Conservation (phyloP, 2,113 vertebrate species). For the Dasypus novemcinctus region DNA sequence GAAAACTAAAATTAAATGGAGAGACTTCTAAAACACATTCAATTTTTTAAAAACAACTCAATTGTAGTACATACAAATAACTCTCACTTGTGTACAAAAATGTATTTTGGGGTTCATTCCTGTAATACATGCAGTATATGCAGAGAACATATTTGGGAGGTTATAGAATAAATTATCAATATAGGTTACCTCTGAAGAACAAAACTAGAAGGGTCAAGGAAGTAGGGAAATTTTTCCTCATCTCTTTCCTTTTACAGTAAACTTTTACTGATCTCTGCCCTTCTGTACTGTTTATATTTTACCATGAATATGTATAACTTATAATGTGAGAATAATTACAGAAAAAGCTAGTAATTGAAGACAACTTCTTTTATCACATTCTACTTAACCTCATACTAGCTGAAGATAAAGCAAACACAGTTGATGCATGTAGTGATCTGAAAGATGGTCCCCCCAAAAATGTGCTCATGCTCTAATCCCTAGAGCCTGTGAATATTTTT, state of each 20-base stretch:
- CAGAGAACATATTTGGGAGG: neutral
- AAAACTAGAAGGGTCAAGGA: neutral
- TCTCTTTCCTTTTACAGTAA: neutral
- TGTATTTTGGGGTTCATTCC: neutral
- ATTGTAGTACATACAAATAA: neutral
- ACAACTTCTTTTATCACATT: neutral
- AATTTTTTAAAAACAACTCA: neutral
- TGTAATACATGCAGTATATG: neutral
- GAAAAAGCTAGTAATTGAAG: neutral
- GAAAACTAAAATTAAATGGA: neutral
- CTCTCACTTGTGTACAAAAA: neutral
- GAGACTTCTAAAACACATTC: neutral
- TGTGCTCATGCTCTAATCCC: neutral
- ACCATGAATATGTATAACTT: neutral
- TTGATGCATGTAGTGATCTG: neutral
- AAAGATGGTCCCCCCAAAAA: neutral
- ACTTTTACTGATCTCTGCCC: neutral
- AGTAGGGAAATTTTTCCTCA: neutral
- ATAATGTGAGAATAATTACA: neutral
- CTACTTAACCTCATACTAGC: neutral
- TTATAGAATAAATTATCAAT: neutral
- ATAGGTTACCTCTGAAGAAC: neutral
- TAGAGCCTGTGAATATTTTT: neutral
- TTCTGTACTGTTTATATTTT: neutral
- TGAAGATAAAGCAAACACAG: constrained; percentile 3